Evolutionary conservation across 2,113 vertebrate genomes (phyloP).

Genomic region (Alexandromys fortis): DNA sequence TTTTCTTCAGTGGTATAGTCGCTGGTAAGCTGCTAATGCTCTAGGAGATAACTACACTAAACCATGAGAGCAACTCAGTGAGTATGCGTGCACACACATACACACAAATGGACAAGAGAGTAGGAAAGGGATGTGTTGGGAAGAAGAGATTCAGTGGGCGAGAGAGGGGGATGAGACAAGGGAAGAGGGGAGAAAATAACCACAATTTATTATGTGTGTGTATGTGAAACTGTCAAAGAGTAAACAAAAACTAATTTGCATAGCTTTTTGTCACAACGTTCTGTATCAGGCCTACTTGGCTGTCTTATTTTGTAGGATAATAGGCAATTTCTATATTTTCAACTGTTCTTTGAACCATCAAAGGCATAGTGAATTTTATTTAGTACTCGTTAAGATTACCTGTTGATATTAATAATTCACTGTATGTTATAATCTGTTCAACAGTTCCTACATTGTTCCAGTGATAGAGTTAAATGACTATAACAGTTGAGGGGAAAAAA

Average conservation of each 20-base stretch:
- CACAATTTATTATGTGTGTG: not conserved
- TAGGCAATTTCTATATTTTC: not conserved
- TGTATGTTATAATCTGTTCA: not conserved
- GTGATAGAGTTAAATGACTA: not conserved
- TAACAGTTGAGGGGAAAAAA: not conserved
- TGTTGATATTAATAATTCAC: slow-evolving; percentile 32
- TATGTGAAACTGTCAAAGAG: not conserved
- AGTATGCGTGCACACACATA: not conserved
- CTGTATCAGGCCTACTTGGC: not conserved
- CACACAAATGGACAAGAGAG: not conserved
- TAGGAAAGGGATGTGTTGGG: not conserved
- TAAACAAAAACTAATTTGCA: not conserved
- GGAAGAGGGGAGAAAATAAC: not conserved
- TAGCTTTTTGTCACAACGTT: not conserved
- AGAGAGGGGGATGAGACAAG: not conserved
- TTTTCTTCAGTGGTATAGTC: not conserved
- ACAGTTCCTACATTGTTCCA: slow-evolving; percentile 22
- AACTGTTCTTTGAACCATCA: slow-evolving; percentile 2
- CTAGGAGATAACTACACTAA: not conserved
- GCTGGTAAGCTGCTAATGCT: not conserved
- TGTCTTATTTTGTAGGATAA: not conserved
- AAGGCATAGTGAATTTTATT: not conserved
- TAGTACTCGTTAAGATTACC: not conserved
- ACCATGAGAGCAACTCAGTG: not conserved
- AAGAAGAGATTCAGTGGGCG: not conserved